Conservation (phyloP, 1,140 invertebrate species). For the Harlomillsia oculata region DNA sequence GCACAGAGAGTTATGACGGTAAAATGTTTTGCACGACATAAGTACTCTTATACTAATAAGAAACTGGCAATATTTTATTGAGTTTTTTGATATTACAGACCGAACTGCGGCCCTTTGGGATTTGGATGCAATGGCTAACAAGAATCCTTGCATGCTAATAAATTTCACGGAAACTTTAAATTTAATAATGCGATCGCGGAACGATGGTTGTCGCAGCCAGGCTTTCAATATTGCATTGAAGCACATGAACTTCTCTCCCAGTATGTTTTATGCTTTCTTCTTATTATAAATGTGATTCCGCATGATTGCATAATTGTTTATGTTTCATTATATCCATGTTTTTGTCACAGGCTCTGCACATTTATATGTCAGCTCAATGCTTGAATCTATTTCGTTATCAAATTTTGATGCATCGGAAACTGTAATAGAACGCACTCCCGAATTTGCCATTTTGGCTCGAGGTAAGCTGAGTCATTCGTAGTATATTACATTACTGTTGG, state of each 20-base stretch:
- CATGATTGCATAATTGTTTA: conserved; percentile 11
- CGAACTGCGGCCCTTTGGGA: conserved; percentile 56
- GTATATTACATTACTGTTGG: not conserved
- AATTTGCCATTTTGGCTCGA: conserved; percentile 70
- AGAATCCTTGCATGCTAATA: conserved; percentile 56
- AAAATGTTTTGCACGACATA: not conserved
- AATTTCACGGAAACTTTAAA: conserved; percentile 54
- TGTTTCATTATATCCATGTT: conserved; percentile 30
- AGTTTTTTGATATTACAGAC: conserved; percentile 44
- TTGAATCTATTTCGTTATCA: conserved; percentile 66
- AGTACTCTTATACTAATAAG: not conserved
- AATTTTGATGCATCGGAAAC: conserved; percentile 67
- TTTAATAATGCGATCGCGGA: conserved; percentile 51
- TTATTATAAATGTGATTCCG: conserved; percentile 24
- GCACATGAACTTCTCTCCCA: conserved; percentile 56
- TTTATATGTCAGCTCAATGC: conserved; percentile 59
- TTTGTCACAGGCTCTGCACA: conserved; percentile 40
- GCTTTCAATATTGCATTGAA: conserved; percentile 56
- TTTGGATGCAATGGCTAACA: conserved; percentile 57
- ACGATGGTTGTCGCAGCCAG: conserved; percentile 52
- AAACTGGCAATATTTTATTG: not conserved
- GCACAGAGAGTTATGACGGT: conserved; percentile 35
- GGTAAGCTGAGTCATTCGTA: conserved; percentile 41
- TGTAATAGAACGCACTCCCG: conserved; percentile 69
- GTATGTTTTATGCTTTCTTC: conserved; percentile 35